Evolutionary conservation across 2,888 invertebrate genomes (phyloP), one percentile per base, ranked within the genome.

Genomic region (Cantharis flavilabris): DNA sequence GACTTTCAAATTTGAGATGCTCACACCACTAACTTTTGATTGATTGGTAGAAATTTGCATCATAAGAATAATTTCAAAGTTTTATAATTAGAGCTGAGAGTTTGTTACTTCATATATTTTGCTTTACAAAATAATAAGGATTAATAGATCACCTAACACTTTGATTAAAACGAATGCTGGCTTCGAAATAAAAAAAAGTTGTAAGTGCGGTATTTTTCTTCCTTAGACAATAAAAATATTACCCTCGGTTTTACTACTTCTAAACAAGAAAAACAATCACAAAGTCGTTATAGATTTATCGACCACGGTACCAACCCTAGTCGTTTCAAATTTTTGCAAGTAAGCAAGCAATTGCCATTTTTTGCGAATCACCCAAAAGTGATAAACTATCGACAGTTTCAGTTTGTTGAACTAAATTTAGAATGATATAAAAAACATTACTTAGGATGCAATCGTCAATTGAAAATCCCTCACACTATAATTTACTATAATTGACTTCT

Each of bases 1-100:
- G 75, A 84, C 83, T 84, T 84, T 84, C 82, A 85, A 86, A 85
- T 86, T 83, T 83, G 81, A 74, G 82, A 84, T 23, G 23, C 65
- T 3, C 23, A 10, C 26, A 49, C 49, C 49, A 49, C 26, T 67
- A 67, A 67, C 13, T n/a, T 26, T 11, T 67, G 65, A 67, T 67
- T 67, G 65, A 67, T 67, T 26, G 65, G 23, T 26, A n/a, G 65
- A 67, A n/a, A 67, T 67, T 67, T 26, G 18, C 65, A 23, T 67
- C 20, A n/a, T 23, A 67, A 67, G n/a, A 49, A 49, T 49, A 0
- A 49, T 49, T 49, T n/a, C 49, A 49, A 49, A 49, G 5, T 49
- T 49, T 49, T n/a, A n/a, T 49, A 49, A 49, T 49, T 49, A 49
- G n/a, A 49, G n/a, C 5, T n/a, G 49, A 4, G 49, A n/a, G 7